Conservation (phyloP, 1,140 invertebrate species). For the Ericerus pela region DNA sequence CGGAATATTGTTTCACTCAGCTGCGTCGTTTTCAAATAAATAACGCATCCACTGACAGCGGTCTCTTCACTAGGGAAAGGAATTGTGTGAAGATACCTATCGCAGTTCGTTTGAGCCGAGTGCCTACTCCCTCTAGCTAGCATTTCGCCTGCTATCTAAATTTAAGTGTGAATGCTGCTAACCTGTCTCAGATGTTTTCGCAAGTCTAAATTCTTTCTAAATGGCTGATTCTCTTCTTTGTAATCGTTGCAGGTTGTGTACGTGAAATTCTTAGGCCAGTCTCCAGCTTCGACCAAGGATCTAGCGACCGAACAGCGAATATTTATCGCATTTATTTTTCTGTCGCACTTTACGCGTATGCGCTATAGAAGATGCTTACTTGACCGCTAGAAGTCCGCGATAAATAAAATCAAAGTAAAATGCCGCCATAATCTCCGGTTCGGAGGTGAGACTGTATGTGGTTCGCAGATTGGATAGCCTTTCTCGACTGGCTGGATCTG, state of each 20-base stretch:
- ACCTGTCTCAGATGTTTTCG: conserved; percentile 32
- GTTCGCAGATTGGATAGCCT: conserved; percentile 47
- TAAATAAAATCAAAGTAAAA: conserved; percentile 75
- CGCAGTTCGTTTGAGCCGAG: too few species aligned
- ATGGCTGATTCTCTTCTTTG: conserved; percentile 50
- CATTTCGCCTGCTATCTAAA: too few species aligned
- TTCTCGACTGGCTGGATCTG: conserved; percentile 41
- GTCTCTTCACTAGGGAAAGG: too few species aligned
- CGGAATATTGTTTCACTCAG: background rate
- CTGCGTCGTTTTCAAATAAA: too few species aligned
- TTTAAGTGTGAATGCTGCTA: conserved; percentile 7
- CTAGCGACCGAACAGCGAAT: conserved; percentile 23
- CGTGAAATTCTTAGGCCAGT: conserved; percentile 50
- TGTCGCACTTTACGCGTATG: too few species aligned
- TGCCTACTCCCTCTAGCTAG: too few species aligned
- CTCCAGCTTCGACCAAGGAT: conserved; percentile 39
- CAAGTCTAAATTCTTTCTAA: conserved; percentile 34
- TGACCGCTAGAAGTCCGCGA: conserved; percentile 54
- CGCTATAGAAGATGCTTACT: conserved; percentile 36
- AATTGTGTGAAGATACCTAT: too few species aligned
- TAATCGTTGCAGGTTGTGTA: conserved; percentile 62
- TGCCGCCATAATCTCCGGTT: conserved; percentile 53
- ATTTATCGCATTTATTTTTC: too few species aligned
- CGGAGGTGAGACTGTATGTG: conserved; percentile 48
- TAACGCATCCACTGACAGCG: too few species aligned